Evolutionary conservation across 1,140 invertebrate species (phyloP).

Genomic region (Drosophila nigromelanica): DNA sequence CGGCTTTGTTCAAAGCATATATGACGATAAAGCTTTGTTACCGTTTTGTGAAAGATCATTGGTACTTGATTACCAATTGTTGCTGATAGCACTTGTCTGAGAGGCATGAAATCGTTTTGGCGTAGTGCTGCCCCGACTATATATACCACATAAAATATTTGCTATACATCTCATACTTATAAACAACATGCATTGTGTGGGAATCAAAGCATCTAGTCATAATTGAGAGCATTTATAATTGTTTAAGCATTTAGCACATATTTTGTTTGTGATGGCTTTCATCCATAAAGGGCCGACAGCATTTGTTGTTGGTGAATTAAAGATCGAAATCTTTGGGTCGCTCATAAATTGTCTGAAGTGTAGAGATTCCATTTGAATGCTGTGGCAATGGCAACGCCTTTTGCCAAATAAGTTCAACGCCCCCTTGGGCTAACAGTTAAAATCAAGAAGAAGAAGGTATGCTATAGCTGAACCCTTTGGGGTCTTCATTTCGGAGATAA

Average conservation of each 20-base stretch:
- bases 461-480: conserved; percentile 33
- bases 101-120: conserved; percentile 74
- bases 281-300: conserved; percentile 33
- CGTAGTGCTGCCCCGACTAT: conserved; percentile 16
- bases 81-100: conserved; percentile 53
- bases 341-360: conserved; percentile 61
- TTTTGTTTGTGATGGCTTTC: conserved; percentile 24
- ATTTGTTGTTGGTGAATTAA: conserved; percentile 36
- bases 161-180: conserved; percentile 48
- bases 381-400: conserved; percentile 44
- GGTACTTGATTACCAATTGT: conserved; percentile 77
- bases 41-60: conserved; percentile 39
- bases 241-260: conserved; percentile 56
- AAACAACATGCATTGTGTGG: conserved; percentile 41
- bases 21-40: conserved; percentile 3
- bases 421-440: conserved; percentile 34
- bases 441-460: conserved; percentile 7
- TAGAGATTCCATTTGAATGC: conserved; percentile 60
- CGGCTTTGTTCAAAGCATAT: conserved; percentile 37
- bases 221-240: conserved; percentile 50
- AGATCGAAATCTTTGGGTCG: conserved; percentile 59
- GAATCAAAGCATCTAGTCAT: conserved; percentile 36
- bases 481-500: conserved; percentile 45
- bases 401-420: conserved; percentile 72
- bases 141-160: conserved; percentile 47